Evolutionary conservation across 2,113 vertebrate genomes (phyloP).

Genomic region (Petaurus breviceps): DNA sequence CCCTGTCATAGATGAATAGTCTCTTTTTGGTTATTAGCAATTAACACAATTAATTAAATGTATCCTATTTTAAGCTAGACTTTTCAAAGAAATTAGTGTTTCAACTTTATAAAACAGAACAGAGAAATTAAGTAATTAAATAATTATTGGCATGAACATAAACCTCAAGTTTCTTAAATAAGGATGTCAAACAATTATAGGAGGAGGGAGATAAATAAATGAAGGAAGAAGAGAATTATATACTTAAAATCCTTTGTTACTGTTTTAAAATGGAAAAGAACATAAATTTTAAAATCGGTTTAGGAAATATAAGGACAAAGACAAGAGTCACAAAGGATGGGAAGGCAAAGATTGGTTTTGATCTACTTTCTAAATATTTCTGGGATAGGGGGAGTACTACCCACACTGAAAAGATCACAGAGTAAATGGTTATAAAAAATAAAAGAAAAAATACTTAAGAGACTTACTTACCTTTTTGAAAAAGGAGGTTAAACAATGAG

Average conservation of each 20-base stretch:
- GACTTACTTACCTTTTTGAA: background rate
- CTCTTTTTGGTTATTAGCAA: background rate
- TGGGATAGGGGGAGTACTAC: background rate
- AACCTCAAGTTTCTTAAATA: background rate
- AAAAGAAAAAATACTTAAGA: background rate
- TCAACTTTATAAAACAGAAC: constrained; percentile 35
- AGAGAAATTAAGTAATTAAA: background rate
- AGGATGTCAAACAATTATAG: background rate
- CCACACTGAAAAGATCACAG: background rate
- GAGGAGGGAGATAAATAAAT: background rate
- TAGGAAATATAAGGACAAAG: background rate
- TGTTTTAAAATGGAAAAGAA: background rate
- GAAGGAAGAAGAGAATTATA: background rate
- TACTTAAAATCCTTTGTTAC: background rate
- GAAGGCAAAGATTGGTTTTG: background rate
- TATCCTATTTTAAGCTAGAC: constrained; percentile 26
- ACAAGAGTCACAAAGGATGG: background rate
- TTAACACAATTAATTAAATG: background rate
- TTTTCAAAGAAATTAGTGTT: constrained; percentile 4
- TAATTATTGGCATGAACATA: background rate
- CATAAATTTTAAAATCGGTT: background rate
- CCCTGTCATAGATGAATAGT: background rate
- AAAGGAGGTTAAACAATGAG: background rate
- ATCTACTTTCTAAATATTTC: background rate
- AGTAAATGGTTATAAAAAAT: background rate